Percentiles rank a stretch among this genome's conserved stretches.
phyloP scores from a whole-genome alignment of 2,888 invertebrate genomes.

The Cheilosia variabilis region DNA sequence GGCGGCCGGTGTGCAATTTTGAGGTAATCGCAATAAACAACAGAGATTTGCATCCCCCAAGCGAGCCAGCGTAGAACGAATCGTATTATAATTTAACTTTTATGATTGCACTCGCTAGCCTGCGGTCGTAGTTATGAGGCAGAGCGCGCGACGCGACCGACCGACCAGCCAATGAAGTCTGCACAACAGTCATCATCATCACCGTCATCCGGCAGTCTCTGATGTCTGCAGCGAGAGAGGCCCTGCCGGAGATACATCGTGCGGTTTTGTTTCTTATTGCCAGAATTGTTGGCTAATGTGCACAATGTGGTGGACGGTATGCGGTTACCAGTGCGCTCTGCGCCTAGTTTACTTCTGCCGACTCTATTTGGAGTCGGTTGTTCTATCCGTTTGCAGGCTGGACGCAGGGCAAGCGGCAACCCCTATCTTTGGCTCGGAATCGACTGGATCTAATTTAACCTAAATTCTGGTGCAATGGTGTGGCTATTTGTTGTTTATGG shows the following conservation, averaged over 20 bases:
- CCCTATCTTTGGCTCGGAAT: slow-evolving; percentile 52
- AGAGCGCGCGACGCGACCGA: slow-evolving; percentile 15
- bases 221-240: slow-evolving; percentile 16
- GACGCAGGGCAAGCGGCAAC: not conserved
- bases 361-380: slow-evolving; percentile 56
- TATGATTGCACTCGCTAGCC: slow-evolving; percentile 74
- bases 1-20: slow-evolving; percentile 74
- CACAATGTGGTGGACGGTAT: not conserved
- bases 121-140: slow-evolving; percentile 68
- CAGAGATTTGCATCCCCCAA: slow-evolving; percentile 74
- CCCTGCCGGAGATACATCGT: slow-evolving; percentile 26
- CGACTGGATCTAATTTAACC: slow-evolving; percentile 72
- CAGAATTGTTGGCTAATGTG: slow-evolving; percentile 46
- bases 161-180: slow-evolving; percentile 46
- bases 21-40: slow-evolving; percentile 75
- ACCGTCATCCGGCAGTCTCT: slow-evolving; percentile 14
- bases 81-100: slow-evolving; percentile 74
- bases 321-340: slow-evolving; percentile 43
- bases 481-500: slow-evolving; percentile 65
- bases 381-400: slow-evolving; percentile 14
- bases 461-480: slow-evolving; percentile 63
- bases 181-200: slow-evolving; percentile 68
- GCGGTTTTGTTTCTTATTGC: slow-evolving; percentile 59
- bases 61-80: slow-evolving; percentile 59
- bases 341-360: slow-evolving; percentile 63